These are phyloP conservation scores for Pao palembangensis DNA, from an alignment of 2,113 vertebrate species.

Conservation along the genomic window DNA sequence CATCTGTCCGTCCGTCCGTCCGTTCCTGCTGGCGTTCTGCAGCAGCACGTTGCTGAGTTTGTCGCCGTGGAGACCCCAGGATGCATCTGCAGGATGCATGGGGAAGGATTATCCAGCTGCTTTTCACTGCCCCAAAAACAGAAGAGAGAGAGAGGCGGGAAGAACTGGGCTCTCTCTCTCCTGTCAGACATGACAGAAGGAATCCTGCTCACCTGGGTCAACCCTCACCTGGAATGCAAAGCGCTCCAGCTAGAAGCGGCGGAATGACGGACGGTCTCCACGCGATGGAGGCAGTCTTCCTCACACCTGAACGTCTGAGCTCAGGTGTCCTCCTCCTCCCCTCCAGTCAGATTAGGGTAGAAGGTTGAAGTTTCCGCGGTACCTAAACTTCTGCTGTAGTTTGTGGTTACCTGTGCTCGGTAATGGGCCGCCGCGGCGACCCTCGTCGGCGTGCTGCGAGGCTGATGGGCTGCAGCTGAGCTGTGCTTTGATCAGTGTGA, in stretches of 20 bases:
- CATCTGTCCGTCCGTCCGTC: constrained; percentile 5
- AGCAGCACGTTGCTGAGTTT: constrained; percentile 13
- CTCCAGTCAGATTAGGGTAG: no score
- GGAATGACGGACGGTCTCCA: background rate
- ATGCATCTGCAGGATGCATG: constrained; percentile 52
- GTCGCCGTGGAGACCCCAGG: constrained; percentile 30
- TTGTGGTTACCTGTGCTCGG: no score
- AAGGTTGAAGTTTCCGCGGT: no score
- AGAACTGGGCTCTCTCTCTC: constrained; percentile 28
- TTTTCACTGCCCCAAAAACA: constrained; percentile 57
- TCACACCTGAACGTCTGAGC: background rate
- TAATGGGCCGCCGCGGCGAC: no score
- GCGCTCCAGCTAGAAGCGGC: background rate
- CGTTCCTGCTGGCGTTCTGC: constrained; percentile 22
- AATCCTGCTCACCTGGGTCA: constrained; percentile 30
- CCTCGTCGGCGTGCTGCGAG: no score
- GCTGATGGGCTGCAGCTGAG: no score
- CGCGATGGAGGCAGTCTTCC: constrained; percentile 6
- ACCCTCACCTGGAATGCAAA: constrained; percentile 44
- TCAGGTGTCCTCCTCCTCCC: no score
- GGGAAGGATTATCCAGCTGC: constrained; percentile 60
- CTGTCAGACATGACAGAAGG: constrained; percentile 11
- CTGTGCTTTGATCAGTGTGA: no score
- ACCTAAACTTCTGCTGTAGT: no score
- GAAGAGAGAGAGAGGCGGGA: constrained; percentile 24